Evolutionary conservation across 2,888 invertebrate species (phyloP), one percentile per base, ranked within the genome.

Genomic region (Plebejus argus): DNA sequence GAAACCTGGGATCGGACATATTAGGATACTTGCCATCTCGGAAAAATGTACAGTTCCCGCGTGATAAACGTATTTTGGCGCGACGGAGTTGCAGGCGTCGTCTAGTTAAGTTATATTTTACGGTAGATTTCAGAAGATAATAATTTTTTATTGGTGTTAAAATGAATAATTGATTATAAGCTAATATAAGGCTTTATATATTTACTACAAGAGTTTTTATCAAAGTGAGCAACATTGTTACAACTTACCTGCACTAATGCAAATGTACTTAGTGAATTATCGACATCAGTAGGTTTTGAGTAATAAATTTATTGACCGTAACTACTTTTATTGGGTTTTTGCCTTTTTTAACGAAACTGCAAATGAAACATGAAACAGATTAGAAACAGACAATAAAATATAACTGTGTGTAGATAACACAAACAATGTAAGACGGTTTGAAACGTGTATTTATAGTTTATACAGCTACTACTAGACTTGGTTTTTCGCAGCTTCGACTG

Each of bases 331-430:
- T 33, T 66, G 33, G 66, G 66, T 28, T 28, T 66, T 33, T 66
- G 66, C 66, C 28, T 66, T 66, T 66, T 66, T 28, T 15, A 18
- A 20, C 58, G 10, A 58, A 18, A 33, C 66, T 66, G 66, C 28
- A 66, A 66, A 66, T 66, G 66, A 33, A 33, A 66, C 61, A 66
- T 66, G 61, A 66, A 66, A 18, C 66, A 66, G 18, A 33, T 66
- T 66, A 66, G 28, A 66, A 66, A 66, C 66, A 6, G 15, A 66
- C 66, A 66, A 28, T 66, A 66, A 66, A 61, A 66, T 66, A 28
- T 66, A 15, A 23, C 28, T 66, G 66, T 66, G 3, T 12, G 66
- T 66, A 66, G 66, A 66, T 66, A 66, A 66, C 66, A 33, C 15
- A 28, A 15, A 66, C 66, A 66, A 28, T 66, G 66, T 66, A 28